Evolutionary conservation across 1,140 invertebrate genomes (phyloP).

Genomic region (Papilio glaucus): DNA sequence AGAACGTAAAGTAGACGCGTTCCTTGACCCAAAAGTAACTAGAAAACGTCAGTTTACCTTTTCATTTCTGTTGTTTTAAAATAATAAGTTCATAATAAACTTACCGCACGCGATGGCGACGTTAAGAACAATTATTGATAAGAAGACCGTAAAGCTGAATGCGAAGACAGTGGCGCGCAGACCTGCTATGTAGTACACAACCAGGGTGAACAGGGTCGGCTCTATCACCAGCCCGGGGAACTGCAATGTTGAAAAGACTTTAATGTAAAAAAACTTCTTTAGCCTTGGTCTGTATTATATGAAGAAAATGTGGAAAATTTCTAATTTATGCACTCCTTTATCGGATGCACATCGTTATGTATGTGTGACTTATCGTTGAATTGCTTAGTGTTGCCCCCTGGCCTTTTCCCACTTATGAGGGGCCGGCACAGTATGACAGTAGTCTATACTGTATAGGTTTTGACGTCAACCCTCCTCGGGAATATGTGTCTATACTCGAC

Average conservation of each 20-base stretch:
- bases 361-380: too few species aligned
- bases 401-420: too few species aligned
- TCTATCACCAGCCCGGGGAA: slow-evolving; percentile 91
- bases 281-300: background rate
- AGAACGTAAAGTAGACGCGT: background rate
- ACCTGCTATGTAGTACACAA: slow-evolving; percentile 92
- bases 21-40: too few species aligned
- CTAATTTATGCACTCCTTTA: background rate
- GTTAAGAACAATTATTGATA: slow-evolving; percentile 90
- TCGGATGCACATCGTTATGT: too few species aligned
- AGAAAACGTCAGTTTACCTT: too few species aligned
- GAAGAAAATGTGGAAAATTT: background rate
- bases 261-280: background rate
- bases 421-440: too few species aligned
- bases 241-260: slow-evolving; percentile 79
- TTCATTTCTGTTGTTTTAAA: background rate
- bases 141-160: slow-evolving; percentile 87
- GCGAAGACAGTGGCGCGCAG: slow-evolving; percentile 86
- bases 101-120: slow-evolving; percentile 93
- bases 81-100: slow-evolving; percentile 39
- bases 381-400: too few species aligned
- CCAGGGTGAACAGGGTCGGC: slow-evolving; percentile 89
- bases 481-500: too few species aligned
- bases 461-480: too few species aligned
- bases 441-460: too few species aligned